These are phyloP conservation scores for Ommatoiulus sabulosus DNA, from an alignment of 2,888 invertebrate species.

Conservation along the genomic window DNA sequence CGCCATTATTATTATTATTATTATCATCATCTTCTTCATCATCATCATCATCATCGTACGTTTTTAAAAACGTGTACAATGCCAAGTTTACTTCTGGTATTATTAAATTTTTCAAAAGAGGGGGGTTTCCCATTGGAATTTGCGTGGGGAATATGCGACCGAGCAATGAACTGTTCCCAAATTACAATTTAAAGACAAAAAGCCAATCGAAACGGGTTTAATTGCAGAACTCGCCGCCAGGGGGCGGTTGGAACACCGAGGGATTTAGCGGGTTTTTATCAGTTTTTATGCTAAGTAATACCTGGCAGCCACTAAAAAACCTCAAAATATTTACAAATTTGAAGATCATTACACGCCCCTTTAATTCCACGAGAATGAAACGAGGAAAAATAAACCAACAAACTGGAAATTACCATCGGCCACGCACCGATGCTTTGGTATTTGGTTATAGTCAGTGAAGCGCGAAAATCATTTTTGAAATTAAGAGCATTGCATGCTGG, in stretches of 20 bases:
- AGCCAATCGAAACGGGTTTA: background rate
- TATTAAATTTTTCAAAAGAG: background rate
- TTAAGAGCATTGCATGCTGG: constrained; percentile 9
- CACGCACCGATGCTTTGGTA: background rate
- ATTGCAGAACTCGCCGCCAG: background rate
- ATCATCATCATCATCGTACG: background rate
- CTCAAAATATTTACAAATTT: constrained; percentile 47
- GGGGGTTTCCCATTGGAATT: background rate
- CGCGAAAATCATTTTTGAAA: background rate
- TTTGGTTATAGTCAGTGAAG: background rate
- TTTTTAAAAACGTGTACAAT: constrained; percentile 3
- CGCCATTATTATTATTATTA: constrained; percentile 7
- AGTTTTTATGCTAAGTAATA: background rate
- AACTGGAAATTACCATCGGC: background rate
- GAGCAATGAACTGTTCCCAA: constrained; percentile 41
- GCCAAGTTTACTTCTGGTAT: constrained; percentile 29
- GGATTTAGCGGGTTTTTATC: background rate
- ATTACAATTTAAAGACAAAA: constrained; percentile 31
- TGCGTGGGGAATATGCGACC: background rate
- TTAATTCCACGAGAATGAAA: background rate
- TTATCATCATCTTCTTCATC: background rate
- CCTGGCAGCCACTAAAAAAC: background rate
- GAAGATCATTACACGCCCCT: background rate
- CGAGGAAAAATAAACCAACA: background rate
- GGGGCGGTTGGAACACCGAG: background rate